phyloP scores from a whole-genome alignment of 2,888 invertebrate species.

The Calliphora vomitoria region DNA sequence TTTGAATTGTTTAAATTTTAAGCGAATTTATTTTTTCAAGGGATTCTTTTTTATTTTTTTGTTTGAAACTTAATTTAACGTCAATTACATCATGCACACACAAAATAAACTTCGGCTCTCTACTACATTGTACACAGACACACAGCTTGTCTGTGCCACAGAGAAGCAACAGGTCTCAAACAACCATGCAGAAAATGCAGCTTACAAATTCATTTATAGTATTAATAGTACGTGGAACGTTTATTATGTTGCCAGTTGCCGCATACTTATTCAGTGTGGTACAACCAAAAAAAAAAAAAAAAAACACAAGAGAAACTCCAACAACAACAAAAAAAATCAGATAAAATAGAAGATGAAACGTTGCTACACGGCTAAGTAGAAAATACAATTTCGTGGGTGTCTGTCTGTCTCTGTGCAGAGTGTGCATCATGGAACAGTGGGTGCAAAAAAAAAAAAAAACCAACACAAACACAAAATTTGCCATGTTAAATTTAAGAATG shows the following conservation, averaged over 20 bases:
- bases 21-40: conserved; percentile 13
- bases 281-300: background rate
- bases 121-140: background rate
- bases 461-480: background rate
- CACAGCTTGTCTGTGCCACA: background rate
- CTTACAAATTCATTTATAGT: conserved; percentile 66
- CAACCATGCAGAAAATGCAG: conserved; percentile 65
- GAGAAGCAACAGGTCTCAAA: conserved; percentile 66
- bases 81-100: conserved; percentile 46
- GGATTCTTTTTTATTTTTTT: background rate
- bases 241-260: conserved; percentile 62
- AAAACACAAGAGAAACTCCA: background rate
- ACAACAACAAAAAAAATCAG: background rate
- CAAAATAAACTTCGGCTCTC: conserved; percentile 25
- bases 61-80: conserved; percentile 67
- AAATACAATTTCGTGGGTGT: conserved; percentile 45
- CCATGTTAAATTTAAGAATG: conserved; percentile 32
- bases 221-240: conserved; percentile 65
- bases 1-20: conserved; percentile 31
- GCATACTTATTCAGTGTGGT: conserved; percentile 41
- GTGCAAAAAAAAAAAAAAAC: conserved; percentile 1
- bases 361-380: conserved; percentile 43
- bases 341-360: conserved; percentile 26
- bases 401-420: conserved; percentile 6
- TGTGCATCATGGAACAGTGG: conserved; percentile 44